phyloP scores from a whole-genome alignment of 2,888 invertebrate species.

The Empis livida region DNA sequence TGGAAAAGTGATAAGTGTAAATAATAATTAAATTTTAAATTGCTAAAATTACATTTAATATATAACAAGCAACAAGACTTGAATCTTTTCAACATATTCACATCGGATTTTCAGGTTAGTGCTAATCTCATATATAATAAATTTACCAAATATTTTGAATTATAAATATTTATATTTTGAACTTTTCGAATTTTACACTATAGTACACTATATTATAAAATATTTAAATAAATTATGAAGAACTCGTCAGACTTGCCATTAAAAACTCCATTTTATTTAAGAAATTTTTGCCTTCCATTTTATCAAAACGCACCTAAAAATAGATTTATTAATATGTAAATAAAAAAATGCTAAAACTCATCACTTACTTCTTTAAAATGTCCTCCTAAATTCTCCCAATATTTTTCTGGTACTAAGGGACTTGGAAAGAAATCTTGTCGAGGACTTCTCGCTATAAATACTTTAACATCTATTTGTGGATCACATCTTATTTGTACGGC shows the following conservation, averaged over 20 bases:
- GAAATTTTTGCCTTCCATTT: constrained; percentile 93
- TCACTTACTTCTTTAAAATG: constrained; percentile 69
- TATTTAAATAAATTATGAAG: constrained; percentile 11
- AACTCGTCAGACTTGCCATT: constrained; percentile 54
- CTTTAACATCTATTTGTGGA: constrained; percentile 76
- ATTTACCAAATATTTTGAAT: too few relatives aligned
- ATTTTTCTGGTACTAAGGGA: constrained; percentile 74
- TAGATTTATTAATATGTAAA: not conserved
- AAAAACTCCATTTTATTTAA: constrained; percentile 91
- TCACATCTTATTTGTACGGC: constrained; percentile 84
- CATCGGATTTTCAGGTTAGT: too few relatives aligned
- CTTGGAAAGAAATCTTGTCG: constrained; percentile 79
- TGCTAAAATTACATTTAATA: too few relatives aligned
- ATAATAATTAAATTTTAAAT: too few relatives aligned
- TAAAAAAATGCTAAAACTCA: not conserved
- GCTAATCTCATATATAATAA: too few relatives aligned
- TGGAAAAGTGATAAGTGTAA: too few relatives aligned
- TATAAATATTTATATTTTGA: too few relatives aligned
- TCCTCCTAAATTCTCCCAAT: constrained; percentile 91
- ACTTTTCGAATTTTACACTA: too few relatives aligned
- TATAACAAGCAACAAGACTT: too few relatives aligned
- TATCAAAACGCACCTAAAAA: constrained; percentile 56
- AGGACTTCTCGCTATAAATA: constrained; percentile 79
- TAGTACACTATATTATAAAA: too few relatives aligned
- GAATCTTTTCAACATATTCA: too few relatives aligned